phyloP scores from a whole-genome alignment of 2,888 invertebrate genomes.

The Endomychus coccineus region DNA sequence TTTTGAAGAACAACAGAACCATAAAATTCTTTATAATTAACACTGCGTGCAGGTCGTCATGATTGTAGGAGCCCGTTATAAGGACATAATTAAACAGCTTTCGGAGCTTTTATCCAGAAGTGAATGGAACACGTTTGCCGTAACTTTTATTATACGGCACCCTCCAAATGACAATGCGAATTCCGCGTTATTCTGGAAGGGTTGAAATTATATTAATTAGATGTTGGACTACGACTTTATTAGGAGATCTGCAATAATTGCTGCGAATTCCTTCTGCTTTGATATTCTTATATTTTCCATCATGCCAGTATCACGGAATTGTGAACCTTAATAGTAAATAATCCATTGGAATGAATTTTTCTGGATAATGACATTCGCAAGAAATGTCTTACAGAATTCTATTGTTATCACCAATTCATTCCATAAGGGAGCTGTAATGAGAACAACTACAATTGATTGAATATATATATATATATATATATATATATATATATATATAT shows the following conservation, averaged over 20 bases:
- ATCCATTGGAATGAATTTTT: no score
- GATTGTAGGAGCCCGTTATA: constrained; percentile 29
- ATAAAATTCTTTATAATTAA: no score
- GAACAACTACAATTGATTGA: no score
- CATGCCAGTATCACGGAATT: no score
- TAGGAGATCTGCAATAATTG: constrained; percentile 23
- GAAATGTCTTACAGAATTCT: no score
- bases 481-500: no score
- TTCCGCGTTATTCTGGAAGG: constrained; percentile 31
- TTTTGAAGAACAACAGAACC: no score
- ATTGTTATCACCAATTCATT: no score
- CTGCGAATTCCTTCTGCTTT: constrained; percentile 3
- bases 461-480: no score
- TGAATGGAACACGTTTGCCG: constrained; percentile 27
- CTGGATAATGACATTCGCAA: no score
- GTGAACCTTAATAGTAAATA: no score
- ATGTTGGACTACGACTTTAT: constrained; percentile 36
- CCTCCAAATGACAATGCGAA: constrained; percentile 35
- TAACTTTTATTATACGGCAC: constrained; percentile 27
- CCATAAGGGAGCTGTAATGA: no score
- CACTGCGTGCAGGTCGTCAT: constrained; percentile 26
- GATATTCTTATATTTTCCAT: neutral
- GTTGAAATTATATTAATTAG: constrained; percentile 38
- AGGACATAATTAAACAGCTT: constrained; percentile 37
- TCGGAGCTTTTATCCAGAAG: constrained; percentile 29